These are phyloP conservation scores for Drosophila percnosoma DNA, from an alignment of 2,888 invertebrate genomes.

Conservation along the genomic window DNA sequence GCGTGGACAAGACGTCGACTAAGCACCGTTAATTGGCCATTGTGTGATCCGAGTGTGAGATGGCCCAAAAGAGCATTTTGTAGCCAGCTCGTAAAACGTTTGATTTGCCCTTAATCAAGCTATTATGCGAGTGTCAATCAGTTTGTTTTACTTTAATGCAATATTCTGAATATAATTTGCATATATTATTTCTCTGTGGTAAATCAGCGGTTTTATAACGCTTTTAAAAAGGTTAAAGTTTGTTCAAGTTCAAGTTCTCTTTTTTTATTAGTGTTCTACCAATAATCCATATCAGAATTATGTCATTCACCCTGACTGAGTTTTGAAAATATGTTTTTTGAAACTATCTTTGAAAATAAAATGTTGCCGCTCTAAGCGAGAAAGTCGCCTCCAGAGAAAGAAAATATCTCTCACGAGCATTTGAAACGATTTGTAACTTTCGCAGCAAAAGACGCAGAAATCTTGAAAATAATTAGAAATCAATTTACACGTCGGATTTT, in stretches of 20 bases:
- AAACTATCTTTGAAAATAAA: neutral
- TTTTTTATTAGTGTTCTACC: constrained; percentile 12
- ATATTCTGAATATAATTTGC: constrained; percentile 22
- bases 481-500: constrained; percentile 76
- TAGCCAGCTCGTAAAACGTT: constrained; percentile 57
- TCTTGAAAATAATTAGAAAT: constrained; percentile 64
- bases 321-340: neutral
- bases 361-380: neutral
- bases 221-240: neutral
- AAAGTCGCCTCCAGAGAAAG: constrained; percentile 7
- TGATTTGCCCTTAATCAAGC: constrained; percentile 65
- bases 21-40: constrained; percentile 49
- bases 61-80: constrained; percentile 10
- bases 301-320: neutral
- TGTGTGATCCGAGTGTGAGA: constrained; percentile 24
- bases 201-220: neutral
- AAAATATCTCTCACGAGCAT: constrained; percentile 17
- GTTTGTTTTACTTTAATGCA: constrained; percentile 58
- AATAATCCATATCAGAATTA: constrained; percentile 1
- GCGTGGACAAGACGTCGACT: constrained; percentile 54
- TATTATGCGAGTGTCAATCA: constrained; percentile 61
- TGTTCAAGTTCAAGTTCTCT: constrained; percentile 4
- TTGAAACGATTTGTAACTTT: constrained; percentile 50
- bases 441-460: constrained; percentile 39
- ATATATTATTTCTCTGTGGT: constrained; percentile 27